These are phyloP conservation scores for Lasioglossum baleicum DNA, from an alignment of 1,140 invertebrate species.

Conservation along the genomic window DNA sequence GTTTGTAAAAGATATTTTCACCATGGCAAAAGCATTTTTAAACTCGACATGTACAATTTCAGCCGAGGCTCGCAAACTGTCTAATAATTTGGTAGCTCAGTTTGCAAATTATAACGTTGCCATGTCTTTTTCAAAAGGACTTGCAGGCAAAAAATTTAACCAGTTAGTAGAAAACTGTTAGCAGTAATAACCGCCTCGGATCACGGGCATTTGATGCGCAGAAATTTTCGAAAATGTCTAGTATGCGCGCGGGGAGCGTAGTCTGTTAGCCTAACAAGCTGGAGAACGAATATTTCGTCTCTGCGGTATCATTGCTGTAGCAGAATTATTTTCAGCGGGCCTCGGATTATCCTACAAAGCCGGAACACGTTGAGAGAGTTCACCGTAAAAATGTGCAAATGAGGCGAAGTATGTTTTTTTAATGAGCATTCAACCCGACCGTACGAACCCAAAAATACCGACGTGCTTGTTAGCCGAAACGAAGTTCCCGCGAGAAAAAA, in stretches of 20 bases:
- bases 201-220: too few relatives aligned
- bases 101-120: too few relatives aligned
- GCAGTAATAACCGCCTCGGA: too few relatives aligned
- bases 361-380: conserved; percentile 36
- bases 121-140: too few relatives aligned
- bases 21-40: too few relatives aligned
- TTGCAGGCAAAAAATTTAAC: too few relatives aligned
- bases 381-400: conserved; percentile 23
- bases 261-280: neutral
- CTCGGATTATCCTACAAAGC: conserved; percentile 8
- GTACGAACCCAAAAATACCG: conserved; percentile 24
- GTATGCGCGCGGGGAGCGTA: neutral
- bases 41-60: too few relatives aligned
- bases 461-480: neutral
- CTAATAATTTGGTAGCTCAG: too few relatives aligned
- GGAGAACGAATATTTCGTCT: neutral
- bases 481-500: neutral
- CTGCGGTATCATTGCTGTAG: neutral
- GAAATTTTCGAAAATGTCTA: neutral
- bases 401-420: conserved; percentile 20
- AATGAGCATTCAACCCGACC: conserved; percentile 30
- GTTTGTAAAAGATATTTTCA: too few relatives aligned
- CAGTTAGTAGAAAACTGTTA: too few relatives aligned
- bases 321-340: conserved; percentile 2
- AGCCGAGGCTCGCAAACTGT: too few relatives aligned